Conservation (phyloP, 2,113 vertebrate genomes). For the Bungarus multicinctus region DNA sequence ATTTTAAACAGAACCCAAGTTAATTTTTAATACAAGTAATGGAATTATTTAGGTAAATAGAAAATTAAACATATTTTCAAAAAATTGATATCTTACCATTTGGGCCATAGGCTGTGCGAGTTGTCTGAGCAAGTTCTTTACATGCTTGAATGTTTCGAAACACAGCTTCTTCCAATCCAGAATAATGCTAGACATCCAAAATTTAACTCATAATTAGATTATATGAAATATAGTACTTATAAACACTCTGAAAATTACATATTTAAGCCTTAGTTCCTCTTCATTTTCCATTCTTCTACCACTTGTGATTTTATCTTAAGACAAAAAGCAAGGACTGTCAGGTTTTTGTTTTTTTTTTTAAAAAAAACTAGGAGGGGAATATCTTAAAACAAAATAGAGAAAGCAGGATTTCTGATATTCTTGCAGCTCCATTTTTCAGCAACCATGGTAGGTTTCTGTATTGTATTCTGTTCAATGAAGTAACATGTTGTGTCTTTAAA, state of each 20-base stretch:
- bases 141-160: slow-evolving; percentile 95
- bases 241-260: not conserved
- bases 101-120: slow-evolving; percentile 94
- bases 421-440: not conserved
- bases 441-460: not conserved
- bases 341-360: not conserved
- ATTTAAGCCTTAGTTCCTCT: not conserved
- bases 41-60: not conserved
- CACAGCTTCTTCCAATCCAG: slow-evolving; percentile 94
- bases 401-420: not conserved
- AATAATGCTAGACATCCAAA: slow-evolving; percentile 83
- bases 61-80: not conserved
- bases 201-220: not conserved
- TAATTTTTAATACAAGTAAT: not conserved
- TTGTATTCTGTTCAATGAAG: not conserved
- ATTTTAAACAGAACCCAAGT: not conserved
- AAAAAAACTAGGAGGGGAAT: not conserved
- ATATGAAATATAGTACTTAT: not conserved
- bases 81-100: slow-evolving; percentile 76
- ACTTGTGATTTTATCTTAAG: not conserved
- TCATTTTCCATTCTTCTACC: not conserved
- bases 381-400: not conserved
- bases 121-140: slow-evolving; percentile 95
- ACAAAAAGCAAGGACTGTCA: not conserved
- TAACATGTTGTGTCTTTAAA: not conserved